Evolutionary conservation across 2,797 vertebrate species (phyloP), one percentile per base, ranked within the genome.

Genomic region (Spinus olivaceus): DNA sequence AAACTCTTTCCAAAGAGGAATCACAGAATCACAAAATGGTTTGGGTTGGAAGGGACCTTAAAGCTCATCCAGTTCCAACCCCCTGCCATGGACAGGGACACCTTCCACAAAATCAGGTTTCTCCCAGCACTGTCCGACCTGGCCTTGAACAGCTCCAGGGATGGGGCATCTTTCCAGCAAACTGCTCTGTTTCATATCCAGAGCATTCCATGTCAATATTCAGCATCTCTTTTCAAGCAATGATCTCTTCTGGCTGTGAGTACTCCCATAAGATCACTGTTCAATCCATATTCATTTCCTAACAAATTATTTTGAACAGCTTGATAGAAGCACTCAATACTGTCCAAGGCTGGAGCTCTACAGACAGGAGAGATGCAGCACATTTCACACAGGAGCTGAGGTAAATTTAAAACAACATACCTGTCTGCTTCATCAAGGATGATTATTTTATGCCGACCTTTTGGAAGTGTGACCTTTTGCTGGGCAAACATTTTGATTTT

Each of bases 401-500:
- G 35, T 33, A 41, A 41, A 41, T 41, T 41, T 41, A 82, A 61
- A 22, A 0, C 53, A 61, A 59, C 39, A 0, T 95, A 99, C 99
- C 99, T 99, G 98, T 99, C 99, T 1, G 99, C 99, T 86, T 99
- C 99, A 64, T 99, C 99, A 76, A 99, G 98, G 95, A 99, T 99
- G 95, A 99, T 99, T 95, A 99, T 98, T 97, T 99, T 99, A 96
- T 99, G 99, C 21, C 99, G 98, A 39, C 99, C 99, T 98, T 98
- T 99, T 74, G 99, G 99, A 53, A 99, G 98, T 0, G 99, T 99
- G 91, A 99, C 99, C 78, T 99, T 99, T 95, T 99, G 99, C 93
- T 99, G 99, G 39, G 99, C 99, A 76, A 99, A 99, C 99, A 99
- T 99, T 97, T 99, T 99, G 96, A 99, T 99, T 97, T 99, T 99